Evolutionary conservation across 2,888 invertebrate species (phyloP), one percentile per base, ranked within the genome.

Genomic region (Listrodromus nycthemerus): DNA sequence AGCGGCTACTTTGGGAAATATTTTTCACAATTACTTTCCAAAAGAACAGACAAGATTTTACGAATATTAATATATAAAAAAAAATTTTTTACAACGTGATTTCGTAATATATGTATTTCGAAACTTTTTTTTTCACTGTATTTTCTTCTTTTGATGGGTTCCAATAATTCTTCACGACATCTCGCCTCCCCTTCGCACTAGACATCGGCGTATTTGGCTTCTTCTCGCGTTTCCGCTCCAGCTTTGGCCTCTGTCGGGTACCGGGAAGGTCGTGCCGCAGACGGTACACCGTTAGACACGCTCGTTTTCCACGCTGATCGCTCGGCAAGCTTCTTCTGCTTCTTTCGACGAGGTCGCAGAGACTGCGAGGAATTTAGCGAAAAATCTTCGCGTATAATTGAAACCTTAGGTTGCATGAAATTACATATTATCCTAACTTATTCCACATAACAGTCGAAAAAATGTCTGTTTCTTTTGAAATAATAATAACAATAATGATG

Each of bases 321-420:
- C 5, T 69, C 30, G 61, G 27, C 58, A 8, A 73, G 30, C 61
- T 73, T 73, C 30, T 41, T 27, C 27, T 3, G 19, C 55, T 19
- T 27, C n/a, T n/a, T 19, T 6, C 37, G 61, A 45, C 45, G 58
- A 58, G 61, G 61, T 61, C 73, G 73, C 27, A 19, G 41, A 8
- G 24, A 27, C 19, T n/a, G 58, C 71, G 58, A 71, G 58, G 24
- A 61, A 45, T 61, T 73, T 13, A n/a, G 24, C 24, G 24, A 55
- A 45, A 3, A 45, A 55, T 55, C 24, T 21, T 21, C 10, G 2
- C 21, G 2, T 2, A 55, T 78, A 70, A 50, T 63, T 74, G n/a
- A 55, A 75, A 67, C 61, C 61, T n/a, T 13, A 67, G 61, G 75
- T 70, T 75, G 41, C 63, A 80, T 24, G 48, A 76, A 48, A 58